Conservation (phyloP, 2,797 vertebrate species). For the Apogon talboti region DNA sequence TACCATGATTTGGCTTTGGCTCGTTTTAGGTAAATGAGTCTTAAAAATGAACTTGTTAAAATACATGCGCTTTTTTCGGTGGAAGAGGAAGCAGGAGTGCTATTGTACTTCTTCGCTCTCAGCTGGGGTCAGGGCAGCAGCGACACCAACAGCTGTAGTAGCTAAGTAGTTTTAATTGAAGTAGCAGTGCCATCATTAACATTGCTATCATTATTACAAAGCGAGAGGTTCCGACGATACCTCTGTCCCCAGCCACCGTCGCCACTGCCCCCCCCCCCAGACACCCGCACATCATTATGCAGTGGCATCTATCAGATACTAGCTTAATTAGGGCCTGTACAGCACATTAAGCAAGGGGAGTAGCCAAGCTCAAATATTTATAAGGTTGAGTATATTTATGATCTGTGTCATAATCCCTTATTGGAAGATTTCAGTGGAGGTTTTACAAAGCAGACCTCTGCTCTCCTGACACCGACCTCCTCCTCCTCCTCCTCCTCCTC, state of each 20-base stretch:
- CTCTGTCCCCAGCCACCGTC: slow-evolving; percentile 58
- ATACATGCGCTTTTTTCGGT: neutral
- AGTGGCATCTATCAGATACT: slow-evolving; percentile 85
- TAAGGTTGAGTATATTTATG: slow-evolving; percentile 88
- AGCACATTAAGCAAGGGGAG: slow-evolving; percentile 86
- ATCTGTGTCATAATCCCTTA: slow-evolving; percentile 83
- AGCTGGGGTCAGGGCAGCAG: slow-evolving; percentile 34
- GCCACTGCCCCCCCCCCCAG: slow-evolving; percentile 50
- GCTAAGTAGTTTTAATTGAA: slow-evolving; percentile 78
- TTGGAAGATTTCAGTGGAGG: slow-evolving; percentile 71
- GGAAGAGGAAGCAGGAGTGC: neutral
- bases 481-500: slow-evolving; percentile 1
- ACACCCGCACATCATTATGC: slow-evolving; percentile 83
- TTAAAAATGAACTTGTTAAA: slow-evolving; percentile 23
- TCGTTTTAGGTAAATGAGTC: slow-evolving; percentile 26
- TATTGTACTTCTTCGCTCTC: slow-evolving; percentile 34
- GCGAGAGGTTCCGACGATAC: slow-evolving; percentile 67
- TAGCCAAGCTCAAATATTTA: slow-evolving; percentile 88
- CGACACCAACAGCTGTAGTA: slow-evolving; percentile 47
- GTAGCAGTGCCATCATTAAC: slow-evolving; percentile 74
- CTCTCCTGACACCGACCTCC: slow-evolving; percentile 6
- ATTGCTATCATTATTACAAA: slow-evolving; percentile 78
- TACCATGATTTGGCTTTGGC: neutral
- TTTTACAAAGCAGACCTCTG: slow-evolving; percentile 56
- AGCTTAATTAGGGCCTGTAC: slow-evolving; percentile 86